Base-by-base conservation (phyloP, 2,113 vertebrate species). In the Poeciliopsis turrubarensis region DNA sequence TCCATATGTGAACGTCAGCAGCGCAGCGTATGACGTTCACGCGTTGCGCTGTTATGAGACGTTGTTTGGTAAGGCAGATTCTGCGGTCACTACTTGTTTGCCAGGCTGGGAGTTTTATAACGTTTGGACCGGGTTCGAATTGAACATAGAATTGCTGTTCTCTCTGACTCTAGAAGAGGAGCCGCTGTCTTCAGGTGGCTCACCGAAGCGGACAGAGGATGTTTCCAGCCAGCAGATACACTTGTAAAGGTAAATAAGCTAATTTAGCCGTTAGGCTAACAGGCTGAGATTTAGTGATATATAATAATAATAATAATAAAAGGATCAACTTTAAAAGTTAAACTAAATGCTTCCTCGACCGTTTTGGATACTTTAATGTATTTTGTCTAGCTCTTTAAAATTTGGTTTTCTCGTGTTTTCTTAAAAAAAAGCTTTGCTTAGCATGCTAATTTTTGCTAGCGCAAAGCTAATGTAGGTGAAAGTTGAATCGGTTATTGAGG, bases 221-320 rank as follows among this genome's bases (percentile, higher is more conserved):
- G 95, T 92, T 95, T 80, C 93, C 92, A 75, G 93, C 91, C 22
- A 76, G 89, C 89, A 94, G 93, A 89, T 93, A 92, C 64, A 85
- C 92, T 1, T 66, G 89, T 61, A 89, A 89, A 92, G 94, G 95
- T 94, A 91, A n/a, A 83, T 73, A 6, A 47, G 75, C 68, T 80
- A 80, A 60, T 26, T 15, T 62, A 30, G 61, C 30, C 61, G 30
- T 5, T 30, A 22, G 64, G 29, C 29, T 19, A 32, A 32, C 7
- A 11, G 30, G 51, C 25, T 57, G 22, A 7, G 25, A 34, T 25
- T 22, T 10, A 60, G 47, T 37, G 9, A 4, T 22, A 17, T n/a
- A 29, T 3, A 2, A 37, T 37, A 11, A 11, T 2, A 37, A 11
- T 32, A 30, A 29, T 17, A 8, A 61, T n/a, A 1, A 29, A 26